Evolutionary conservation across 2,113 vertebrate genomes (phyloP).

Genomic region (Sapayoa aenigma): DNA sequence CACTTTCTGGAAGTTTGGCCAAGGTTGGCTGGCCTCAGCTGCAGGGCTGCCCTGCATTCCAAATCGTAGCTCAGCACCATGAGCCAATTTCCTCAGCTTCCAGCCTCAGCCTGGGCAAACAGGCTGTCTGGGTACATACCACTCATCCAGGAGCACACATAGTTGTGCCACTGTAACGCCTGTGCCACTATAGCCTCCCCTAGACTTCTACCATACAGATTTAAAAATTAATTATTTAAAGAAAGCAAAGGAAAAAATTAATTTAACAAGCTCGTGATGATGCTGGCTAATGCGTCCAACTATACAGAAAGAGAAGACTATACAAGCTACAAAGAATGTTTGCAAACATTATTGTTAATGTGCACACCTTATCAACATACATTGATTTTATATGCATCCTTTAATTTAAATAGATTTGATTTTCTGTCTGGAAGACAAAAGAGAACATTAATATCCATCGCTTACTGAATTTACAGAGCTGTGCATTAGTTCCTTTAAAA

Average conservation of each 20-base stretch:
- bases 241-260: background rate
- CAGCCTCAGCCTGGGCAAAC: background rate
- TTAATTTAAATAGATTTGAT: conserved; percentile 77
- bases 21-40: background rate
- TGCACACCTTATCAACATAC: conserved; percentile 64
- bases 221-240: conserved; percentile 8
- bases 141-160: accelerated
- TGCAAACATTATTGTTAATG: conserved; percentile 62
- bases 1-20: background rate
- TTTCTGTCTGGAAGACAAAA: conserved; percentile 76
- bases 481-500: conserved; percentile 61
- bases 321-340: conserved; percentile 41
- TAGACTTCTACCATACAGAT: background rate
- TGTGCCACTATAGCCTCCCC: background rate
- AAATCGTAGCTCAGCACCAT: background rate
- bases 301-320: conserved; percentile 18
- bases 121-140: background rate
- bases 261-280: background rate
- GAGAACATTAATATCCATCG: conserved; percentile 67
- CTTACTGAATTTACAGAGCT: conserved; percentile 68
- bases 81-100: background rate
- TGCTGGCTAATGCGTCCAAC: background rate
- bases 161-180: background rate
- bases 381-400: conserved; percentile 73
- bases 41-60: background rate